These are phyloP conservation scores for Argya squamiceps DNA, from an alignment of 2,797 vertebrate genomes.

Conservation along the genomic window DNA sequence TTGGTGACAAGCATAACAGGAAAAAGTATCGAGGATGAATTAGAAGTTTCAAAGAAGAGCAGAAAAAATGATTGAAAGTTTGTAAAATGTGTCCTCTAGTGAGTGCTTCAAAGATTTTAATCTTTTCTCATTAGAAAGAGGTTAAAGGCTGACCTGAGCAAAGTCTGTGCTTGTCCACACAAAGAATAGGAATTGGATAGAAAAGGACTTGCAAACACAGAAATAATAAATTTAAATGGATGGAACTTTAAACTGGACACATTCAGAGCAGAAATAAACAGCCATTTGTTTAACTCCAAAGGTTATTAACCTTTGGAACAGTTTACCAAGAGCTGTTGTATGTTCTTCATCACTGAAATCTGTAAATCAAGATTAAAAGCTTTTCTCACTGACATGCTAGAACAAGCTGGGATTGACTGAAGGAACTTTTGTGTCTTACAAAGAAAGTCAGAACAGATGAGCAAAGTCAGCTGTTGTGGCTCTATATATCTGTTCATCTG, in stretches of 20 bases:
- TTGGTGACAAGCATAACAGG: not conserved
- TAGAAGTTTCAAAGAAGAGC: not conserved
- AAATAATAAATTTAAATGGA: conserved; percentile 40
- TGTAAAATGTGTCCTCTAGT: not conserved
- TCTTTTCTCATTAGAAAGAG: not conserved
- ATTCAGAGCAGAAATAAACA: conserved; percentile 49
- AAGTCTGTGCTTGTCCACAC: conserved; percentile 18
- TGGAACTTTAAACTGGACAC: conserved; percentile 48
- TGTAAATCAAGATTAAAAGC: conserved; percentile 50
- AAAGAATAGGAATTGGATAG: not conserved
- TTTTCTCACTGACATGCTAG: conserved; percentile 26
- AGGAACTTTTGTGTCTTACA: not conserved
- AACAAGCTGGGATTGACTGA: conserved; percentile 20
- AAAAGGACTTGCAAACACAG: conserved; percentile 15
- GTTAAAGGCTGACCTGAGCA: not conserved
- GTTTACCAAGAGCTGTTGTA: conserved; percentile 29
- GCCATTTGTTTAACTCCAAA: conserved; percentile 56
- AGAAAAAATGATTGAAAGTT: not conserved
- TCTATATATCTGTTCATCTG: not conserved
- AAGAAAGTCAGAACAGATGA: conserved; percentile 16
- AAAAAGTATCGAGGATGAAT: not conserved
- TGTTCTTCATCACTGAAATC: conserved; percentile 20
- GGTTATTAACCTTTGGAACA: conserved; percentile 54
- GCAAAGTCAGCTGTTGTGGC: not conserved
- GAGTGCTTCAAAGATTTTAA: not conserved